Percentiles rank a stretch among this genome's conserved stretches.
These are phyloP conservation scores for Cheilosia vulpina DNA, from an alignment of 2,888 invertebrate species.

Conservation along the genomic window DNA sequence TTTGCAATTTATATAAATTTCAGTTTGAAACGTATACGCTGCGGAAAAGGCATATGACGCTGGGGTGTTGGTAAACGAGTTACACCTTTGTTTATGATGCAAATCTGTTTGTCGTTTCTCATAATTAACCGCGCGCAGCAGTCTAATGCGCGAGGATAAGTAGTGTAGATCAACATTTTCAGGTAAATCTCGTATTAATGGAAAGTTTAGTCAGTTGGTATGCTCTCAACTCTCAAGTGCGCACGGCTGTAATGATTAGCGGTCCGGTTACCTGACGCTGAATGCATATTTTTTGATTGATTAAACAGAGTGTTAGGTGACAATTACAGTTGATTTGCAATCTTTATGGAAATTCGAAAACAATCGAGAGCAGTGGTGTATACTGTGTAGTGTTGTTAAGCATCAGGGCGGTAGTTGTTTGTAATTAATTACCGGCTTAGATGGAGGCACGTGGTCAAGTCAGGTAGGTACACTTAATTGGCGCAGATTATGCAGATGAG, in stretches of 20 bases:
- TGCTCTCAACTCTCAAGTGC: neutral
- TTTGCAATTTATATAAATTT: slow-evolving; percentile 69
- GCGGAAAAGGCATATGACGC: neutral
- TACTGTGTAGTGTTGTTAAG: neutral
- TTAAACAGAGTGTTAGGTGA: slow-evolving; percentile 58
- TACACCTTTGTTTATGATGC: slow-evolving; percentile 71
- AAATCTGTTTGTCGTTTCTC: slow-evolving; percentile 59
- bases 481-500: slow-evolving; percentile 7
- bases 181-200: slow-evolving; percentile 39
- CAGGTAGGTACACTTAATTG: neutral
- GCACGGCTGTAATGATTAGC: slow-evolving; percentile 12
- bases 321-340: slow-evolving; percentile 59
- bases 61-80: slow-evolving; percentile 66
- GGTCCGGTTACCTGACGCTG: slow-evolving; percentile 43
- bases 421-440: neutral
- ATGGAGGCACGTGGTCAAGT: neutral
- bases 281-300: slow-evolving; percentile 62
- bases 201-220: slow-evolving; percentile 19
- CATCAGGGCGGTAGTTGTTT: neutral
- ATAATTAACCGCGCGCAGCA: slow-evolving; percentile 53
- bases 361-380: slow-evolving; percentile 4
- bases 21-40: slow-evolving; percentile 4
- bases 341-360: slow-evolving; percentile 37
- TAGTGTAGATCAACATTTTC: slow-evolving; percentile 20
- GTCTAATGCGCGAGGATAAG: slow-evolving; percentile 17